These are phyloP conservation scores for Plectropomus leopardus DNA, from an alignment of 2,113 vertebrate species.

Conservation along the genomic window DNA sequence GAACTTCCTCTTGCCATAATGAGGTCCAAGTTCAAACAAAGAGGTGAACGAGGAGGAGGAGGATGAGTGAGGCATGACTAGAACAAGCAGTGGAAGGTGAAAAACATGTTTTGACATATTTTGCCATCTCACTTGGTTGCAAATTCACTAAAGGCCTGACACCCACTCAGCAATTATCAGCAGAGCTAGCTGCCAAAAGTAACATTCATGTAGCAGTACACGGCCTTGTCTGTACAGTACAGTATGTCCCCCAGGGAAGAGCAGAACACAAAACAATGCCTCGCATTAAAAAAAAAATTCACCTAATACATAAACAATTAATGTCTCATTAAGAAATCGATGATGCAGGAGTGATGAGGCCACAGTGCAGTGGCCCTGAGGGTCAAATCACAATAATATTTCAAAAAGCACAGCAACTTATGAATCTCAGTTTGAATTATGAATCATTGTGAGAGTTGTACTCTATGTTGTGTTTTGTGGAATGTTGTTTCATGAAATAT, in stretches of 20 bases:
- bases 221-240: conserved; percentile 36
- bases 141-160: conserved; percentile 67
- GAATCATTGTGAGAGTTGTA: no score
- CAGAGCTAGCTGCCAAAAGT: conserved; percentile 64
- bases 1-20: conserved; percentile 41
- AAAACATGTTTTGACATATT: conserved; percentile 78
- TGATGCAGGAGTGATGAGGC: not conserved
- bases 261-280: not conserved
- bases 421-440: no score
- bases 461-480: no score
- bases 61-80: conserved; percentile 48
- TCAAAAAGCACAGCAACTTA: no score
- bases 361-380: no score
- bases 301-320: conserved; percentile 2
- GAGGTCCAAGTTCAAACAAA: conserved; percentile 66
- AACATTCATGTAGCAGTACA: conserved; percentile 63
- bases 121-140: conserved; percentile 66
- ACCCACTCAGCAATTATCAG: conserved; percentile 74
- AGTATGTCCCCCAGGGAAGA: conserved; percentile 41
- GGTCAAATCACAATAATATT: no score
- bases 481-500: no score
- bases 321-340: not conserved
- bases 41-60: conserved; percentile 26
- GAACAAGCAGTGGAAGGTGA: conserved; percentile 33
- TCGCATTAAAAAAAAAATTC: not conserved